Base-by-base conservation (phyloP, 2,888 invertebrate species). In the Cantharis nigra region DNA sequence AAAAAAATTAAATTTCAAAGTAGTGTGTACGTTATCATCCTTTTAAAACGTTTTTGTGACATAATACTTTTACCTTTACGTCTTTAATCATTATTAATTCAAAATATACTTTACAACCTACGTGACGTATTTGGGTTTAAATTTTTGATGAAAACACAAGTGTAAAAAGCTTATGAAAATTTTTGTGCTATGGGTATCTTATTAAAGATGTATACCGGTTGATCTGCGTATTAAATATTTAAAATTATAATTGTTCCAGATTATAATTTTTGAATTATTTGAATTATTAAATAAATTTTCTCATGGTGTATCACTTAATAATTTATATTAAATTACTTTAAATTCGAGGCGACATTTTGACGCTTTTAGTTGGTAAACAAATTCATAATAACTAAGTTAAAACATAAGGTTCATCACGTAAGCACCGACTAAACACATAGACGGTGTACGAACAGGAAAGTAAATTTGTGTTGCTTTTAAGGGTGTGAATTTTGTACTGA, bases 381-480 rank as follows among this genome's bases (percentile, higher is more conserved):
- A 75, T 75, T 64, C 70, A 71, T 69, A 75, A 69, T 63, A 75
- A 75, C 69, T 75, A 71, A 75, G 67, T 69, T 63, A 67, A 72
- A 75, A 75, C 75, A 75, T 72, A 75, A 75, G 75, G 75, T 75
- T 75, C 71, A 71, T 71, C 75, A 70, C 70, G 70, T 75, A 71
- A 75, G 75, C 75, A 75, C 70, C 70, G 71, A 75, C 69, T 75
- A 71, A 75, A 70, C 71, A 75, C 69, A 72, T 71, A 75, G 71
- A 72, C 71, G 71, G 71, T 71, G 75, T 75, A 71, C 71, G 75
- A 71, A 71, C 71, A 75, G 75, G 71, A 75, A 71, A 75, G 75
- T 70, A 75, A 75, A 75, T 75, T 75, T 75, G 75, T 75, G 75
- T 75, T 71, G 71, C 75, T 75, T 72, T 75, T 75, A 71, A 75